Base-by-base conservation (phyloP, 2,113 vertebrate genomes). In the Atractosteus spatula region DNA sequence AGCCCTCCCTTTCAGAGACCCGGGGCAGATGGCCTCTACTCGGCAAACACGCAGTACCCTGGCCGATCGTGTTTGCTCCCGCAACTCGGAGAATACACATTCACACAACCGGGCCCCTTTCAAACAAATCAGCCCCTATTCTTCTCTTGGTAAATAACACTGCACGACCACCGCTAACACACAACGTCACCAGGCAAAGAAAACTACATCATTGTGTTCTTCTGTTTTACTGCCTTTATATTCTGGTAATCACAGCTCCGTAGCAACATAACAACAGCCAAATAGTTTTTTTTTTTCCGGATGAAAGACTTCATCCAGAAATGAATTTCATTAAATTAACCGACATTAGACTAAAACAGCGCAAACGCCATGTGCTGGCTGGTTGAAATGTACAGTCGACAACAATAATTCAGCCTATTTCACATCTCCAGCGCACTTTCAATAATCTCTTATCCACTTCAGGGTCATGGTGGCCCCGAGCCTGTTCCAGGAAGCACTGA, bases 11-110 rank as follows among this genome's bases (percentile, higher is more conserved):
- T 86, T 86, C 86, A 86, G 84, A 87, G 84, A 83, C 68, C 79
- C 73, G 1, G 76, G 84, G 79, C 88, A 91, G 88, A 89, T 85
- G 89, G 85, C 82, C 85, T 81, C 70, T 87, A 86, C 88, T 87
- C 83, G 81, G 77, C 76, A 82, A 81, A 79, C 78, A 81, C 84
- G 82, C 77, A 78, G 71, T 74, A n/a, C 77, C 81, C 84, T 83
- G 82, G 87, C 85, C 82, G 78, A 80, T 80, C 79, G 78, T 85
- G 79, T 87, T 88, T 89, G 85, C 86, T 85, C 80, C 82, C 63
- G 70, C 80, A 77, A 75, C 79, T 81, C 81, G 69, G 71, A 83
- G 84, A 80, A 86, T 86, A 86, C 86, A 84, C 84, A 87, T 86
- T 88, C 81, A 79, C 74, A 78, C 81, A 74, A 86, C 86, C 84